Evolutionary conservation across 2,113 vertebrate species (phyloP).

Genomic region (Rhineura floridana): DNA sequence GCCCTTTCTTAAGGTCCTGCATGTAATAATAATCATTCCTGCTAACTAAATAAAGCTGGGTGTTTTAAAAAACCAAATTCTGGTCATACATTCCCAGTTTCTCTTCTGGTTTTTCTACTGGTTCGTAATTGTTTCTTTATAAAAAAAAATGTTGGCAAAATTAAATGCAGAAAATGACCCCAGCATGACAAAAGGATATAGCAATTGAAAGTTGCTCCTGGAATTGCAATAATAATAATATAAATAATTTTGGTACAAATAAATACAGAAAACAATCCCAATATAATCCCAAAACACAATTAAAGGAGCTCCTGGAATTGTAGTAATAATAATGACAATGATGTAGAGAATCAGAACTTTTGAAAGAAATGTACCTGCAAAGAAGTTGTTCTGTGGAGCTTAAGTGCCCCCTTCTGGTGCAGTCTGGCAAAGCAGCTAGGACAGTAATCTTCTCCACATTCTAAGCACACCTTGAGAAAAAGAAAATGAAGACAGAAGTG

Average conservation of each 20-base stretch:
- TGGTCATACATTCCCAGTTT: background rate
- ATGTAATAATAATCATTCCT: background rate
- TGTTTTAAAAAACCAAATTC: background rate
- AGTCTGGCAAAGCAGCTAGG: slow-evolving; percentile 83
- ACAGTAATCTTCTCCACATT: slow-evolving; percentile 87
- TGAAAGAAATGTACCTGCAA: slow-evolving; percentile 69
- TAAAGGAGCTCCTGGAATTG: background rate
- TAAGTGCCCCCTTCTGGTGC: slow-evolving; percentile 91
- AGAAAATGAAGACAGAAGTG: background rate
- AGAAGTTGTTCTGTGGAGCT: slow-evolving; percentile 82
- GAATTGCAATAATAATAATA: background rate
- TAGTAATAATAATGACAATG: background rate
- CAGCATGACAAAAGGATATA: background rate
- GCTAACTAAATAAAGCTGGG: background rate
- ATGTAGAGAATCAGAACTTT: background rate
- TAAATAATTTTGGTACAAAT: background rate
- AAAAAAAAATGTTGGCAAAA: background rate
- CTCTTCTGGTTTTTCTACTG: background rate
- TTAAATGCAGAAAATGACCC: background rate
- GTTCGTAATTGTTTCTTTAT: background rate
- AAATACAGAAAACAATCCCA: background rate
- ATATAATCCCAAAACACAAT: background rate
- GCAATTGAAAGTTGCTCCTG: background rate
- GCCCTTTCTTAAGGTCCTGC: background rate
- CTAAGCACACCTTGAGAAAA: slow-evolving; percentile 78